A percentile compares a stretch with the other conserved stretches of the same genome.
Conservation (phyloP, 2,888 invertebrate genomes). For the Pecten maximus region DNA sequence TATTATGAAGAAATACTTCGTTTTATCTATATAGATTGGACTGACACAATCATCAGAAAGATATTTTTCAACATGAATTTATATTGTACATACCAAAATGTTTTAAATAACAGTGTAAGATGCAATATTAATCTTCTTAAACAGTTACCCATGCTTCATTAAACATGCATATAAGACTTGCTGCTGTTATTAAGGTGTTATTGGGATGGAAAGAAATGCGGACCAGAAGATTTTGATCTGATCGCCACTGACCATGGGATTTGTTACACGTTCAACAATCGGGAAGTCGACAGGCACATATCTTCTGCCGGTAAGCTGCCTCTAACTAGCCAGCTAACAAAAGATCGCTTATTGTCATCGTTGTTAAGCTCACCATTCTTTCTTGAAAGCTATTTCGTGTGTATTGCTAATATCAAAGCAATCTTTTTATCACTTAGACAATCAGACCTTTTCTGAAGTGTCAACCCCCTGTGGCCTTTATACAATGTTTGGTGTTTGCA, state of each 20-base stretch:
- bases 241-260: slow-evolving; percentile 71
- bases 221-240: slow-evolving; percentile 66
- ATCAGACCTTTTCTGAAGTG: background rate
- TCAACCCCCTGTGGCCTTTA: background rate
- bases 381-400: background rate
- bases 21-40: too few relatives aligned
- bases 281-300: background rate
- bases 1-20: too few relatives aligned
- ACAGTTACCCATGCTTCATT: too few relatives aligned
- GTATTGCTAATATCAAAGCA: too few relatives aligned
- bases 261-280: slow-evolving; percentile 69
- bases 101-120: too few relatives aligned
- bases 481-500: background rate
- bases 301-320: background rate
- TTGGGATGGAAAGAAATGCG: slow-evolving; percentile 65
- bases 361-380: background rate
- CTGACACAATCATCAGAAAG: too few relatives aligned
- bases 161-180: too few relatives aligned
- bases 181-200: slow-evolving; percentile 60
- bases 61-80: too few relatives aligned
- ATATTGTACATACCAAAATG: too few relatives aligned
- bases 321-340: background rate
- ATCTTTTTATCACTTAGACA: too few relatives aligned
- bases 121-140: too few relatives aligned
- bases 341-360: background rate